phyloP scores from a whole-genome alignment of 2,888 invertebrate genomes.

The Ectobius pallidus region DNA sequence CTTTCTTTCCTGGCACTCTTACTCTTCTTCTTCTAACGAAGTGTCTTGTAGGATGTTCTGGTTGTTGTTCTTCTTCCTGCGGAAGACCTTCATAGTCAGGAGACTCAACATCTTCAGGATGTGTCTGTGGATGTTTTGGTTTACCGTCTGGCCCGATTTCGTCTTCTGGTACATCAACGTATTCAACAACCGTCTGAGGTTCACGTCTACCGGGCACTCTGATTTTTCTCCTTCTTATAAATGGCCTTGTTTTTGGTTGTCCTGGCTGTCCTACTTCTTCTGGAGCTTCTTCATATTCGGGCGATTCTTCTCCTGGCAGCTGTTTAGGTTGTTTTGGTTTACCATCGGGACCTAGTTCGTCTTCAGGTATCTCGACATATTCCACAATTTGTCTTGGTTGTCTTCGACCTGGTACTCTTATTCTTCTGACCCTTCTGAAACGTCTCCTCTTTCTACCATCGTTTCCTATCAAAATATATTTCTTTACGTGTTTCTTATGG shows the following conservation, averaged over 20 bases:
- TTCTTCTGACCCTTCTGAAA: not conserved
- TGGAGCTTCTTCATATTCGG: too few relatives aligned
- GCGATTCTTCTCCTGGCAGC: too few relatives aligned
- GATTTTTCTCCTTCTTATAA: not conserved
- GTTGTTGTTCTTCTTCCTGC: too few relatives aligned
- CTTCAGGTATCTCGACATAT: not conserved
- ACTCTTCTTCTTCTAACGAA: too few relatives aligned
- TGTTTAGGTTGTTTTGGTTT: not conserved
- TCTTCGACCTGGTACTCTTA: not conserved
- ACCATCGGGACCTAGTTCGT: not conserved
- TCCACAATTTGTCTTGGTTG: not conserved
- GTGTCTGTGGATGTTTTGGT: not conserved
- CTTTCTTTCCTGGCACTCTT: not conserved
- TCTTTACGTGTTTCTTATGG: not conserved
- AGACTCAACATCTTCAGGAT: not conserved
- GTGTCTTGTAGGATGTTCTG: too few relatives aligned
- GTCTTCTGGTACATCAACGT: not conserved
- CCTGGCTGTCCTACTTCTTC: too few relatives aligned
- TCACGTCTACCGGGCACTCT: not conserved
- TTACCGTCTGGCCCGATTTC: not conserved
- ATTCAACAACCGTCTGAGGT: not conserved
- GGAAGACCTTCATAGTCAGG: not conserved
- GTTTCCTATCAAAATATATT: not conserved
- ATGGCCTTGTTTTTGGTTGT: too few relatives aligned
- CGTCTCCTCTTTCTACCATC: not conserved